phyloP scores from a whole-genome alignment of 2,113 vertebrate genomes.

The Rana temporaria region DNA sequence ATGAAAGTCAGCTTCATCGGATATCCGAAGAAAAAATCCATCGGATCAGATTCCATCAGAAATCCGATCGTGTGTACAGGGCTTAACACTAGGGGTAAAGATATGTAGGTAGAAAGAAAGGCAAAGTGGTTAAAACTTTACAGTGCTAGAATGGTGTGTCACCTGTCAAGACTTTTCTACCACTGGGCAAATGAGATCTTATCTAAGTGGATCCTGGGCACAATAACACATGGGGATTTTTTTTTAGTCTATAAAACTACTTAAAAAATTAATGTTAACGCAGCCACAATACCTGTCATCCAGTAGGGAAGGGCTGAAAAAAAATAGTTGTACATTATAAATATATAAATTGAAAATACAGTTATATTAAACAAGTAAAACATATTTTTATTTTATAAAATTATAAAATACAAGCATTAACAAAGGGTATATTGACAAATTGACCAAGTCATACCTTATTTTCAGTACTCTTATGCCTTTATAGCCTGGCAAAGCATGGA shows the following conservation, averaged over 20 bases:
- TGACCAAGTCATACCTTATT: constrained; percentile 79
- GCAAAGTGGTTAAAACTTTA: too few relatives aligned
- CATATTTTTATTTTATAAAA: background rate
- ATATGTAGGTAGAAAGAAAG: background rate
- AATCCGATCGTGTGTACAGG: too few relatives aligned
- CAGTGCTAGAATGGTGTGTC: background rate
- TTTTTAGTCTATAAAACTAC: background rate
- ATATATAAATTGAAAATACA: background rate
- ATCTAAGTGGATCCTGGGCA: background rate
- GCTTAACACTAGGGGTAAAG: too few relatives aligned
- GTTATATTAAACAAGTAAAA: background rate
- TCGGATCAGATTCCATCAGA: too few relatives aligned
- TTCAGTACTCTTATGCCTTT: constrained; percentile 80
- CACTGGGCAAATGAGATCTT: too few relatives aligned
- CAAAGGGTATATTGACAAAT: background rate
- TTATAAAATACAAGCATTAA: background rate
- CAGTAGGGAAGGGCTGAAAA: constrained; percentile 34
- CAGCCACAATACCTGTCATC: constrained; percentile 28
- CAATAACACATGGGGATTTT: background rate
- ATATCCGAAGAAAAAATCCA: too few relatives aligned
- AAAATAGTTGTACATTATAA: constrained; percentile 6
- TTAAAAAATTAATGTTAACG: too few relatives aligned
- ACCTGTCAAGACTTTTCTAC: background rate
- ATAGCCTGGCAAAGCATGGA: constrained; percentile 85
- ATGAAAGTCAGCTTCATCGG: too few relatives aligned